Base-by-base conservation (phyloP, 2,113 vertebrate species). In the Scophthalmus maximus region DNA sequence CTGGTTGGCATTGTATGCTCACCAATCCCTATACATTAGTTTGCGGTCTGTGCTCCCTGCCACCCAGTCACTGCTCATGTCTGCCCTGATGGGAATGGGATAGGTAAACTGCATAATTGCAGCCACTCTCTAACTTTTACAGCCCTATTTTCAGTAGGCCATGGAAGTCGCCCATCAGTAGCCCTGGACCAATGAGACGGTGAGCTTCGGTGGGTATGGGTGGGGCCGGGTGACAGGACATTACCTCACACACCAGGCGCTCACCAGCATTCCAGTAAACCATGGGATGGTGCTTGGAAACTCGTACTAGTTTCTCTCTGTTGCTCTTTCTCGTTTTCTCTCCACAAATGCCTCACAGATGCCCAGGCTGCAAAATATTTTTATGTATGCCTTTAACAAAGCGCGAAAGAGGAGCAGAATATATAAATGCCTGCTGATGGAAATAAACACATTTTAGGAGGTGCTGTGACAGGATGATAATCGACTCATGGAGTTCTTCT, bases 261-360 rank as follows among this genome's bases (percentile, higher is more conserved):
- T 92, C 64, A 87, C 85, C 87, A 87, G 79, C 85, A 83, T 91
- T 91, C 85, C 90, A 82, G 82, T 88, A 86, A 88, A 91, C 88
- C 82, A 87, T 82, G 68, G 53, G 86, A 90, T 83, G 86, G 84
- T 79, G 84, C 77, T 85, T 85, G 84, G 86, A 93, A 91, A 84
- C 65, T 76, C 86, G 68, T 70, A 83, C 84, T 86, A 70, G 67
- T 78, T 87, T 87, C 78, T 83, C 81, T 85, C 82, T 81, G 65
- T 86, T 75, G 71, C 81, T 78, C 55, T 84, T 74, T 79, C 69
- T 80, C 57, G 30, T 53, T 76, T 66, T 76, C 77, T 81, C 70
- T 84, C 74, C 75, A 82, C 85, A 92, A 92, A 93, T 93, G 85
- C 82, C 85, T 90, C 86, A 78, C 92, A 93, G 90, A 92, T 92